These are phyloP conservation scores for Ciconia stormi DNA, from an alignment of 2,113 vertebrate species.

Conservation along the genomic window DNA sequence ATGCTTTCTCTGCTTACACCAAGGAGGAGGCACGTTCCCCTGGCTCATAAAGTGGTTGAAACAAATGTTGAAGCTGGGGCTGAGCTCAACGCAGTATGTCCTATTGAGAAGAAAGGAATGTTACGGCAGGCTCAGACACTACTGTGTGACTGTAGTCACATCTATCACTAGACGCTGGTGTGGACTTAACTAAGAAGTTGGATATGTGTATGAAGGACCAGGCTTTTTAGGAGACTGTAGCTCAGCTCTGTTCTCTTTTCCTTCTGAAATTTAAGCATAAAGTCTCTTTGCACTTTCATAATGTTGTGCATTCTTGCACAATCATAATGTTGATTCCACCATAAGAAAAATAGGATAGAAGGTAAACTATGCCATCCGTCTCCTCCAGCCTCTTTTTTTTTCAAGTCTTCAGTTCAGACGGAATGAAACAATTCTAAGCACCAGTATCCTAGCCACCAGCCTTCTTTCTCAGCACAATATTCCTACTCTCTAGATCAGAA, in stretches of 20 bases:
- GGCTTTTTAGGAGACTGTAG: not conserved
- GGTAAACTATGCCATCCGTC: not conserved
- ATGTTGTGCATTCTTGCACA: too few species aligned
- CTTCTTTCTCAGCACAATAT: fast-evolving
- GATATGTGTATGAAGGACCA: not conserved
- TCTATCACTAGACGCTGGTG: not conserved
- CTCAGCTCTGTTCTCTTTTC: not conserved
- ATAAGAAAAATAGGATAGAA: not conserved
- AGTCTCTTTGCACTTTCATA: not conserved
- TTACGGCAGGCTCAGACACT: not conserved
- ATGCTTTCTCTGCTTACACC: fast-evolving
- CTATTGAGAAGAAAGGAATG: not conserved
- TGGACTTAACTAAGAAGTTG: not conserved
- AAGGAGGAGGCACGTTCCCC: not conserved
- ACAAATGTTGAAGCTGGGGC: not conserved
- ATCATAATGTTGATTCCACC: not conserved
- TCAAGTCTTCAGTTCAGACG: not conserved
- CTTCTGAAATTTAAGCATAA: not conserved
- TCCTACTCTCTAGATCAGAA: not conserved
- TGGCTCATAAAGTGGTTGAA: not conserved
- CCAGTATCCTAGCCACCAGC: fast-evolving
- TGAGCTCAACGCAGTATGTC: not conserved
- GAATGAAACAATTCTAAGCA: not conserved
- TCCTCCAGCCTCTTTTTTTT: not conserved
- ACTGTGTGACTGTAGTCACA: too few species aligned